These are phyloP conservation scores for Agrenia bidenticulata DNA, from an alignment of 2,888 invertebrate genomes.

Conservation along the genomic window DNA sequence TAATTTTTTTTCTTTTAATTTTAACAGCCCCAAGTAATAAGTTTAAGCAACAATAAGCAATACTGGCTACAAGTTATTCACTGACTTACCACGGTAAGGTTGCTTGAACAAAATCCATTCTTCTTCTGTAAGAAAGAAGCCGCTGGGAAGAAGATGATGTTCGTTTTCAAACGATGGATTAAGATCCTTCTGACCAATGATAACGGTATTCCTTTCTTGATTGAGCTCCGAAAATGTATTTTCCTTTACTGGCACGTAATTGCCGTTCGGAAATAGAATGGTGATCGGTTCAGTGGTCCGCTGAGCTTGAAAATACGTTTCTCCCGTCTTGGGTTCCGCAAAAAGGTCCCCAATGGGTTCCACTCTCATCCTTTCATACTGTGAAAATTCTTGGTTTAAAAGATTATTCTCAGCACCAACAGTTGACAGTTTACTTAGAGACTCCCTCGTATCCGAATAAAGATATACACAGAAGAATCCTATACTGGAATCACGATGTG, in stretches of 20 bases:
- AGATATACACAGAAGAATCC: conserved; percentile 25
- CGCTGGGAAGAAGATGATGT: conserved; percentile 26
- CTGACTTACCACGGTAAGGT: conserved; percentile 42
- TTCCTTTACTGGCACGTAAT: conserved; percentile 16
- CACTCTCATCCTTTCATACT: conserved; percentile 46
- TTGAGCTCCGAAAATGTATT: conserved; percentile 38
- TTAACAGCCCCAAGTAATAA: not conserved
- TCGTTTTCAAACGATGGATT: conserved; percentile 12
- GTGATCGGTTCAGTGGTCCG: conserved; percentile 34
- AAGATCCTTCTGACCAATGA: conserved; percentile 7
- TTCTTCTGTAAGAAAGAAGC: conserved; percentile 44
- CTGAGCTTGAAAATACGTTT: conserved; percentile 31
- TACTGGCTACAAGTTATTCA: not conserved
- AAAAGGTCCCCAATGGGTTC: conserved; percentile 45
- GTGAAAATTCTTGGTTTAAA: not conserved
- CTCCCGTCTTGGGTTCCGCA: conserved; percentile 40
- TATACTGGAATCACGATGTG: conserved; percentile 16
- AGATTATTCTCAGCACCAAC: no score
- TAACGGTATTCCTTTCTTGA: conserved; percentile 26
- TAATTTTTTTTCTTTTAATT: not conserved
- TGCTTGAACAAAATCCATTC: conserved; percentile 48
- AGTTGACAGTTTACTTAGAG: no score
- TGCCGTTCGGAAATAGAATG: conserved; percentile 23
- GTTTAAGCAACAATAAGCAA: not conserved
- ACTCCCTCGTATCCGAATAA: conserved; percentile 22